phyloP scores from a whole-genome alignment of 2,113 vertebrate species.

The Apteryx mantelli region DNA sequence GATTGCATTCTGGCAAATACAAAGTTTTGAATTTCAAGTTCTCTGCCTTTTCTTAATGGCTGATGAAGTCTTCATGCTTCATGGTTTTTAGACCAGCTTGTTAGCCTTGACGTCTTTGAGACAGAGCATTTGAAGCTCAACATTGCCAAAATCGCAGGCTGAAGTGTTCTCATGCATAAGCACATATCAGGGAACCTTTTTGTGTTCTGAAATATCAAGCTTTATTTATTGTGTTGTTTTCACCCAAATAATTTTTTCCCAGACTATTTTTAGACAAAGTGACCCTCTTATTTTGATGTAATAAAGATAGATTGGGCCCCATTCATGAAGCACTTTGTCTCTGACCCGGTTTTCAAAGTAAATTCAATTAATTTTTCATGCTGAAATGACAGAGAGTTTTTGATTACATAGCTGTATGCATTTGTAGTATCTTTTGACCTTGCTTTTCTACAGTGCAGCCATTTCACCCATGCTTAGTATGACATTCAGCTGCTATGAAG shows the following conservation, averaged over 20 bases:
- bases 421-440: not conserved
- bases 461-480: not conserved
- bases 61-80: not conserved
- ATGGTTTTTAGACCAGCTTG: not conserved
- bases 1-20: not conserved
- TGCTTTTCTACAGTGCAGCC: not conserved
- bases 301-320: not conserved
- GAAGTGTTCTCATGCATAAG: not conserved
- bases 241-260: not conserved
- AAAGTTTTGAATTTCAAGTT: not conserved
- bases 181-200: not conserved
- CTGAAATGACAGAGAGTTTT: constrained; percentile 3
- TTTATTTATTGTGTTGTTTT: not conserved
- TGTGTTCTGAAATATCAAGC: not conserved
- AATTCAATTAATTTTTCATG: constrained; percentile 61
- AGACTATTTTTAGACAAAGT: not conserved
- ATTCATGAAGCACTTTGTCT: not conserved
- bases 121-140: not conserved
- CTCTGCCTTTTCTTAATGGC: not conserved
- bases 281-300: not conserved
- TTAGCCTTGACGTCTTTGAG: not conserved
- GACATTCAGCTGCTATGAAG: not conserved
- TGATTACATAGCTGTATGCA: not conserved
- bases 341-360: constrained; percentile 46
- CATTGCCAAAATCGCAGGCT: not conserved